Evolutionary conservation across 2,797 vertebrate species (phyloP).

Genomic region (Arctocebus calabarensis): DNA sequence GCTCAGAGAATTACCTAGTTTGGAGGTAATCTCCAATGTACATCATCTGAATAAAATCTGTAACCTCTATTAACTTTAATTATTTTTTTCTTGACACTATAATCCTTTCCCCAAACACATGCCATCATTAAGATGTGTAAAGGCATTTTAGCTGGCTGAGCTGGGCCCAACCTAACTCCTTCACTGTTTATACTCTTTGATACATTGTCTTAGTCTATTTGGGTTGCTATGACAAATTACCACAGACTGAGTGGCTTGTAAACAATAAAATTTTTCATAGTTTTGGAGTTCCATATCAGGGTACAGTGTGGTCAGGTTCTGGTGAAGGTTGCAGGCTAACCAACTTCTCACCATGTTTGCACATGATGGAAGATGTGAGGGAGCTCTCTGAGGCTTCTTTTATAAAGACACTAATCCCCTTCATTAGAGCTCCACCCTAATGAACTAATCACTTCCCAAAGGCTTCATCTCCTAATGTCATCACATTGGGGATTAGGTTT

Average conservation of each 20-base stretch:
- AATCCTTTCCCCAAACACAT: conserved; percentile 44
- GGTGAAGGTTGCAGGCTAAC: not conserved
- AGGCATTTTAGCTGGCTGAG: not conserved
- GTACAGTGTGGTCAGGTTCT: not conserved
- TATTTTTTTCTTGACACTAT: not conserved
- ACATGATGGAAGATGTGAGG: not conserved
- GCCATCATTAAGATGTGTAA: not conserved
- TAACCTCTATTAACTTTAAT: not conserved
- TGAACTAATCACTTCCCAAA: not conserved
- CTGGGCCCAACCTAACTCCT: not conserved
- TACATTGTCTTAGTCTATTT: not conserved
- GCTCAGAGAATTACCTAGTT: not conserved
- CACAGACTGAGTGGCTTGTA: not conserved
- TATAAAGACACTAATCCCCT: not conserved
- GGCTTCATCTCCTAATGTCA: not conserved
- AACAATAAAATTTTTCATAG: conserved; percentile 1
- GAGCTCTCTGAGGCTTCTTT: not conserved
- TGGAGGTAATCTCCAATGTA: not conserved
- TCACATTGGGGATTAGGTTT: not conserved
- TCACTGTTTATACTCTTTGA: conserved; percentile 4
- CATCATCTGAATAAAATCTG: conserved; percentile 4
- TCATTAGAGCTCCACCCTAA: not conserved
- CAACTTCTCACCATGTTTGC: not conserved
- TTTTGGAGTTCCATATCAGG: not conserved
- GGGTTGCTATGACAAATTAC: not conserved